A percentile compares a stretch with the other conserved stretches of the same genome.
phyloP scores from a whole-genome alignment of 2,888 invertebrate genomes.

The Temnothorax ravouxi region DNA sequence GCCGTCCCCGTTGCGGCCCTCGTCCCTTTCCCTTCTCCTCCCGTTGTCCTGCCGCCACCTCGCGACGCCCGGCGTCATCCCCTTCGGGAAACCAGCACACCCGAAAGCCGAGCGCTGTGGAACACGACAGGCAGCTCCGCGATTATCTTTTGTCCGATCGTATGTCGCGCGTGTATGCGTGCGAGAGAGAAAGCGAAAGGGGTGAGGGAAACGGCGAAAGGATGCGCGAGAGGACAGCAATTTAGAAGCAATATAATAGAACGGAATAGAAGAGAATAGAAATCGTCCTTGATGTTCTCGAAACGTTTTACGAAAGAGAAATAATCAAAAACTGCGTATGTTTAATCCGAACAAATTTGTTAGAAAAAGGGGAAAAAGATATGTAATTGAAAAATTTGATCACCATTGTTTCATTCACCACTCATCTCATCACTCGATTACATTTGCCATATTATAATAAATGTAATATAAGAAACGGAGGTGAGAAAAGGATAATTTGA shows the following conservation, averaged over 20 bases:
- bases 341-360: neutral
- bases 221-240: slow-evolving; percentile 42
- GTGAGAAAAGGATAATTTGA: neutral
- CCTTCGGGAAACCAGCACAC: slow-evolving; percentile 62
- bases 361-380: too few relatives aligned
- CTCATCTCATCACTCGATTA: neutral
- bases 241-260: slow-evolving; percentile 49
- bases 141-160: slow-evolving; percentile 76
- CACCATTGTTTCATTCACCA: neutral
- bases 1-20: slow-evolving; percentile 29
- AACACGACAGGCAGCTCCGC: slow-evolving; percentile 62
- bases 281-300: slow-evolving; percentile 32
- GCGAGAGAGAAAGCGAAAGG: slow-evolving; percentile 34
- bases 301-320: slow-evolving; percentile 16
- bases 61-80: slow-evolving; percentile 63
- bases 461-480: neutral
- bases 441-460: too few relatives aligned
- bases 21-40: neutral
- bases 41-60: slow-evolving; percentile 34
- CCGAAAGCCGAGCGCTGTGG: slow-evolving; percentile 56
- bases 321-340: neutral
- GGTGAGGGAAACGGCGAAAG: slow-evolving; percentile 18
- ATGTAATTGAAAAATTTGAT: neutral
- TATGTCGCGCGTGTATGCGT: slow-evolving; percentile 47
- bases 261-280: slow-evolving; percentile 36